Base-by-base conservation (phyloP, 2,113 vertebrate genomes). In the Prochilodus magdalenae region DNA sequence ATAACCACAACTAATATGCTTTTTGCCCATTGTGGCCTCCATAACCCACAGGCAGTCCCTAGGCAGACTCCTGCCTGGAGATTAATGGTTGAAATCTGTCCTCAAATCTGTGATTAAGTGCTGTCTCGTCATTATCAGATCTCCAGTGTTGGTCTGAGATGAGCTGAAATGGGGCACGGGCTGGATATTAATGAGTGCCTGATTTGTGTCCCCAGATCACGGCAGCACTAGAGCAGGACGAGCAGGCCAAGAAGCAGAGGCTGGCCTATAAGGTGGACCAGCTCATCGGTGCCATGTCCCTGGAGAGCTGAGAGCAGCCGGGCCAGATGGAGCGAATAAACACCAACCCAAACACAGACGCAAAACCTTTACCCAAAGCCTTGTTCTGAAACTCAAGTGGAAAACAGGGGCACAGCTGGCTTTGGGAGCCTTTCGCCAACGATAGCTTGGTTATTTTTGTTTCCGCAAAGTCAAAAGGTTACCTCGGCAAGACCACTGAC, bases 211-310 rank as follows among this genome's bases (percentile, higher is more conserved):
- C 14, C n/a, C 91, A 99, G 98, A 97, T 99, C 90, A 97, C 96
- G 0, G 92, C 95, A 5, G 97, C 97, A 0, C 86, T 99, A 88
- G 97, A 99, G 86, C 96, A 97, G 86, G 98, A 99, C 0, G 98
- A 99, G 20, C 97, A 98, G 87, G 98, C 97, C 0, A 95, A 94
- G 82, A 95, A 97, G 87, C 98, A 99, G 91, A 93, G 96, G 30
- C 90, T 99, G 90, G 94, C 96, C 0, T 98, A 96, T 93, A 99
- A 99, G 91, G 96, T 99, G 89, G 97, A 99, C 82, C 97, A 99
- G 86, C 96, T 99, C 59, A 97, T 99, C 29, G 90, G 90, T 18
- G 97, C 96, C 89, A 99, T 99, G 98, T 97, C 97, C 80, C 89
- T 97, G 0, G 98, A 99, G 93, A 99, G 97, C 95, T 99, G 97